phyloP scores from a whole-genome alignment of 2,797 vertebrate genomes.

The Synanceia verrucosa region DNA sequence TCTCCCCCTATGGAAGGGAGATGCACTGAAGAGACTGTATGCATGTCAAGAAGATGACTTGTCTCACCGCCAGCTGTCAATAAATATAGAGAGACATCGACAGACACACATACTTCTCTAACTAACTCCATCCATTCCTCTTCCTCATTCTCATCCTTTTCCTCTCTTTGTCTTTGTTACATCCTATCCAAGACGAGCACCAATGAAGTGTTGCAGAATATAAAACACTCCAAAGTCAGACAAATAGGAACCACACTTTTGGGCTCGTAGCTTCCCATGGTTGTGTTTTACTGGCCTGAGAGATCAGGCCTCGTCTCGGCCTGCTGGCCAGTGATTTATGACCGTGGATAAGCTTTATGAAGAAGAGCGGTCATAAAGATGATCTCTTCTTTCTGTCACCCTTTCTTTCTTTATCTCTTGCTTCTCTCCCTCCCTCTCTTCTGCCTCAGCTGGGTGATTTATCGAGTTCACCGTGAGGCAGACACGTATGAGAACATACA shows the following conservation, averaged over 20 bases:
- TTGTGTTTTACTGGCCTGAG: conserved; percentile 63
- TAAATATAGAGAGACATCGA: conserved; percentile 37
- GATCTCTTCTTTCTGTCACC: conserved; percentile 72
- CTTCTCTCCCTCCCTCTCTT: conserved; percentile 33
- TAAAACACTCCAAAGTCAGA: conserved; percentile 75
- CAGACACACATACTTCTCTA: conserved; percentile 33
- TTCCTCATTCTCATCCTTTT: conserved; percentile 22
- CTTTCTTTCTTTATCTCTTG: conserved; percentile 61
- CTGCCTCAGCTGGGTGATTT: conserved; percentile 62
- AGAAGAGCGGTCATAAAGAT: conserved; percentile 71
- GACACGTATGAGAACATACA: conserved; percentile 48
- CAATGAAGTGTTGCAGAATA: conserved; percentile 79
- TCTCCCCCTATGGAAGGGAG: conserved; percentile 23
- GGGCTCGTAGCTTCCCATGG: conserved; percentile 58
- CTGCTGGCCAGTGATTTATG: conserved; percentile 75
- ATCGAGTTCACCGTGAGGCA: conserved; percentile 52
- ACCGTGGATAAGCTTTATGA: conserved; percentile 66
- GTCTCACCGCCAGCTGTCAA: conserved; percentile 55
- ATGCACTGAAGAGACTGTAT: conserved; percentile 41
- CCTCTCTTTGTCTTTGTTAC: conserved; percentile 44
- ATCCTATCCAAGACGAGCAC: conserved; percentile 50
- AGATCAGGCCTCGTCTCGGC: conserved; percentile 54
- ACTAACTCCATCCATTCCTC: conserved; percentile 27
- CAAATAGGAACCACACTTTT: conserved; percentile 73
- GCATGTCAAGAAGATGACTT: conserved; percentile 49